Conservation (phyloP, 2,113 vertebrate species). For the rabbit (Oryctolagus cuniculus) region mOryCun1.1 NC_091432.1:39690501-39691000, state of each 20-base stretch:
- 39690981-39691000: too few relatives aligned
- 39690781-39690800: conserved; percentile 32
- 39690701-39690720: conserved; percentile 71
- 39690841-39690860: not conserved
- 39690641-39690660: conserved; percentile 45
- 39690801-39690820: conserved; percentile 12
- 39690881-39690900: not conserved
- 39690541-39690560: not conserved
- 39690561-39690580: not conserved
- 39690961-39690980: too few relatives aligned
- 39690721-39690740: conserved; percentile 64
- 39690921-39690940: not conserved
- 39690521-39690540: not conserved
- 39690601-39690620: conserved; percentile 47
- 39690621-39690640: not conserved
- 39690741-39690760: not conserved
- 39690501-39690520: not conserved
- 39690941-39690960: too few relatives aligned
- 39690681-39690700: conserved; percentile 54
- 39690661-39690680: conserved; percentile 20
- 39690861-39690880: not conserved
- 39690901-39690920: too few relatives aligned
- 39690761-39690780: conserved; percentile 57
- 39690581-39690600: not conserved
- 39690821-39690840: not conserved